These are phyloP conservation scores for Julus scanicus DNA, from an alignment of 2,888 invertebrate genomes.

Conservation along the genomic window DNA sequence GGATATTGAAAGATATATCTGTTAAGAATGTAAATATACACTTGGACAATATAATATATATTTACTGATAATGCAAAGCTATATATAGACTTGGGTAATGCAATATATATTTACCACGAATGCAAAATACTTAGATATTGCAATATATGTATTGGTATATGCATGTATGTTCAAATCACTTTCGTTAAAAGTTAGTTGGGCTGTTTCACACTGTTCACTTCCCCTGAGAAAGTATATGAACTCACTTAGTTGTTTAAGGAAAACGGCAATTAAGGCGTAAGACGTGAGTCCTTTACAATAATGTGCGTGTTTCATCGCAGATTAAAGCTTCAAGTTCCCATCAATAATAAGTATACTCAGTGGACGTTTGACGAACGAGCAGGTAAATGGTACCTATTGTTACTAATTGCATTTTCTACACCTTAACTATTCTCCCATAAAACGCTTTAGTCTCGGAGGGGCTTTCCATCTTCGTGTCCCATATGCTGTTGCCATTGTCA, in stretches of 20 bases:
- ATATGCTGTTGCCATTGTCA: background rate
- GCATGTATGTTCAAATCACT: too few species aligned
- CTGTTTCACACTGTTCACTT: too few species aligned
- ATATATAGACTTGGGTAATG: too few species aligned
- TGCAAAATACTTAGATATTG: too few species aligned
- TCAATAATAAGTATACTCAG: constrained; percentile 16
- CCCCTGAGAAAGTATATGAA: constrained; percentile 11
- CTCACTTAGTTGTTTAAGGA: background rate
- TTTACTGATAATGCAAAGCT: too few species aligned
- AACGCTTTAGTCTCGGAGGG: constrained; percentile 23
- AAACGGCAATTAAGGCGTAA: constrained; percentile 5
- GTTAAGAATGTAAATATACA: too few species aligned
- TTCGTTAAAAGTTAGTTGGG: background rate
- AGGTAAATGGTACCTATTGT: constrained; percentile 33
- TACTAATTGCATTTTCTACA: constrained; percentile 33
- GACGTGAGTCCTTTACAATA: constrained; percentile 4
- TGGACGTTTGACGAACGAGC: constrained; percentile 26
- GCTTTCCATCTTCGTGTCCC: constrained; percentile 26
- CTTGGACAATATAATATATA: too few species aligned
- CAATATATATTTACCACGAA: too few species aligned
- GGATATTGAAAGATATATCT: too few species aligned
- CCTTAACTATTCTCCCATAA: constrained; percentile 20
- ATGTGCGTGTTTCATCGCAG: background rate
- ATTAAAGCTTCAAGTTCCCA: constrained; percentile 24
- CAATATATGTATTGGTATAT: too few species aligned